Evolutionary conservation across 2,888 invertebrate genomes (phyloP).

Genomic region (Mycalesis mineus): DNA sequence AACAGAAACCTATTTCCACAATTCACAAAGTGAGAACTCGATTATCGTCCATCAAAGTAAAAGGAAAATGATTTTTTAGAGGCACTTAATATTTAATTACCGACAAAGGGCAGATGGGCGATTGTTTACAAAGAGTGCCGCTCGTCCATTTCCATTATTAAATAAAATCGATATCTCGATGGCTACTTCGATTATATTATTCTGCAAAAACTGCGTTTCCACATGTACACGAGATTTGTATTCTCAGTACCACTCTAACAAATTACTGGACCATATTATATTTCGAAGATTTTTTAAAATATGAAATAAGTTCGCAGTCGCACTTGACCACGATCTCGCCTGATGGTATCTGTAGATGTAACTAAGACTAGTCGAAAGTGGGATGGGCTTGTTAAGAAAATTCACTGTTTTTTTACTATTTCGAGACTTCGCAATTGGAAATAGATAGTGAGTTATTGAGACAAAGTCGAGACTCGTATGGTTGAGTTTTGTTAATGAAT

Average conservation of each 20-base stretch:
- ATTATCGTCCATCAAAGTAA: background rate
- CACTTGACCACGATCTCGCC: too few relatives aligned
- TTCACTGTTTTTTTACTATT: too few relatives aligned
- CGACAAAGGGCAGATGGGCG: background rate
- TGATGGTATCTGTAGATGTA: too few relatives aligned
- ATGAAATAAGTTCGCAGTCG: too few relatives aligned
- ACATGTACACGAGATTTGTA: background rate
- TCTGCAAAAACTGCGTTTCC: background rate
- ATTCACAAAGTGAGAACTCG: background rate
- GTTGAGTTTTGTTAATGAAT: too few relatives aligned
- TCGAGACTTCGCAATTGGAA: too few relatives aligned
- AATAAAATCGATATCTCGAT: slow-evolving; percentile 18
- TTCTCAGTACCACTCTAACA: background rate
- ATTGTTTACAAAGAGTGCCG: slow-evolving; percentile 17
- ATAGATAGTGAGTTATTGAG: too few relatives aligned
- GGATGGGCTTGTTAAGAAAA: too few relatives aligned
- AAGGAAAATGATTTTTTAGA: background rate
- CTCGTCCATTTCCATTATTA: slow-evolving; percentile 15
- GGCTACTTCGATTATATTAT: slow-evolving; percentile 1
- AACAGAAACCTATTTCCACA: too few relatives aligned
- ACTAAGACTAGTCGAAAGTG: too few relatives aligned
- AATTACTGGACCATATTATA: background rate
- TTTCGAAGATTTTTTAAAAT: too few relatives aligned
- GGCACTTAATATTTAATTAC: slow-evolving; percentile 5
- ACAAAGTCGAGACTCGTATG: too few relatives aligned